Evolutionary conservation across 2,113 vertebrate species (phyloP).

Genomic region (Psammodynastes pulverulentus): DNA sequence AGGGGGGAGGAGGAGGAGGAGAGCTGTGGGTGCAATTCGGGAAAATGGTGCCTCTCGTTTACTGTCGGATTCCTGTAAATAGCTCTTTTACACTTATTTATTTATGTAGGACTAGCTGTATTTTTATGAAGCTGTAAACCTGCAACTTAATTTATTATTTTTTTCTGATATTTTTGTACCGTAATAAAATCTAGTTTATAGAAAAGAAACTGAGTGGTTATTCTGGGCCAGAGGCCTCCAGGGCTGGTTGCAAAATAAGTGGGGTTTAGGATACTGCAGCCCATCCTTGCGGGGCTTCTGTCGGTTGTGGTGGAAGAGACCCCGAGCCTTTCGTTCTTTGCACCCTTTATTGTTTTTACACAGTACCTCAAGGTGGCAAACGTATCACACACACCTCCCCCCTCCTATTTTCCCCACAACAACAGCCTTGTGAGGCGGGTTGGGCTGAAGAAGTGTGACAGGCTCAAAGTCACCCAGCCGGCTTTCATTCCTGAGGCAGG

Average conservation of each 20-base stretch:
- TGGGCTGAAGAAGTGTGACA: background rate
- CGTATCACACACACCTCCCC: background rate
- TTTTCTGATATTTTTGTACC: background rate
- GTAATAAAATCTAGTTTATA: background rate
- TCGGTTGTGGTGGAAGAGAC: background rate
- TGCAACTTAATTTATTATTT: conserved; percentile 15
- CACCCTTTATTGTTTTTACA: background rate
- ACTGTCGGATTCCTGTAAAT: background rate
- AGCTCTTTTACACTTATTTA: background rate
- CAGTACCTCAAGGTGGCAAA: background rate
- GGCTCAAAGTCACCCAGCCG: background rate
- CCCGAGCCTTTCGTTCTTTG: background rate
- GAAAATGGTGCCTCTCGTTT: background rate
- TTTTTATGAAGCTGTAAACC: background rate
- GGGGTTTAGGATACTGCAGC: background rate
- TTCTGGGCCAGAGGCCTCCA: background rate
- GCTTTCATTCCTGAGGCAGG: background rate
- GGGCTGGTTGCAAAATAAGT: background rate
- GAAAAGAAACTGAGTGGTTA: background rate
- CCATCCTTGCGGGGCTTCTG: background rate
- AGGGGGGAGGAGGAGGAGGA: background rate
- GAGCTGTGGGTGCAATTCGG: background rate
- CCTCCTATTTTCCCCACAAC: background rate
- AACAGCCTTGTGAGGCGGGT: background rate
- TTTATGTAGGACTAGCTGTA: background rate